Evolutionary conservation across 2,888 invertebrate genomes (phyloP).

Genomic region (Drosophila suboccidentalis): DNA sequence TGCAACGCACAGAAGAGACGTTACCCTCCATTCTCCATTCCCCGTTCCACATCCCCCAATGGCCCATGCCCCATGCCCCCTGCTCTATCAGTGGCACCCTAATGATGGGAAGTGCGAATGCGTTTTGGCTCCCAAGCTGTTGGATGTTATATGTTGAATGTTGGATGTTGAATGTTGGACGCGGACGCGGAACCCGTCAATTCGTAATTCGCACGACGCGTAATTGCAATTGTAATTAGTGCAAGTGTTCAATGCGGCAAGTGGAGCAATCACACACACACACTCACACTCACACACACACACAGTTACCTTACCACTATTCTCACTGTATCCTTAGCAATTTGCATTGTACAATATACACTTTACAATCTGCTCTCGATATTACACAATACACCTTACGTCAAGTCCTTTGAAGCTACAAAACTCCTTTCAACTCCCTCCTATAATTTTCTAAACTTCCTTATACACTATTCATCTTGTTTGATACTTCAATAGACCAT

Average conservation of each 20-base stretch:
- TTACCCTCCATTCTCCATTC: conserved; percentile 1
- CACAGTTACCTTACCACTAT: no score
- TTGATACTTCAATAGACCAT: no score
- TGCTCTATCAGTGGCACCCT: conserved; percentile 43
- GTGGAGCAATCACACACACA: conserved; percentile 14
- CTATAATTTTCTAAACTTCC: no score
- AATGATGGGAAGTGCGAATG: conserved; percentile 82
- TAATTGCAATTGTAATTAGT: conserved; percentile 79
- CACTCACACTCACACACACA: no score
- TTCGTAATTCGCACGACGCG: conserved; percentile 62
- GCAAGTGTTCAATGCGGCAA: conserved; percentile 54
- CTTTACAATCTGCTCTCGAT: no score
- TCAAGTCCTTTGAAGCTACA: no score
- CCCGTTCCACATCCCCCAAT: background rate
- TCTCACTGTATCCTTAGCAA: no score
- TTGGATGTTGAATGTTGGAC: conserved; percentile 32
- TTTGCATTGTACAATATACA: no score
- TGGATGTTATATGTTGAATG: no score
- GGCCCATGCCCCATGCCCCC: background rate
- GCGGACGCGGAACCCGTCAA: conserved; percentile 30
- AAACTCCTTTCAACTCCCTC: no score
- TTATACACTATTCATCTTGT: no score
- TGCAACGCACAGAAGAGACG: conserved; percentile 62
- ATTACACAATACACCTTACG: no score
- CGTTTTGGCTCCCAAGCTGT: conserved; percentile 72